Conservation (phyloP, 2,888 invertebrate species). For the Troides helena region DNA sequence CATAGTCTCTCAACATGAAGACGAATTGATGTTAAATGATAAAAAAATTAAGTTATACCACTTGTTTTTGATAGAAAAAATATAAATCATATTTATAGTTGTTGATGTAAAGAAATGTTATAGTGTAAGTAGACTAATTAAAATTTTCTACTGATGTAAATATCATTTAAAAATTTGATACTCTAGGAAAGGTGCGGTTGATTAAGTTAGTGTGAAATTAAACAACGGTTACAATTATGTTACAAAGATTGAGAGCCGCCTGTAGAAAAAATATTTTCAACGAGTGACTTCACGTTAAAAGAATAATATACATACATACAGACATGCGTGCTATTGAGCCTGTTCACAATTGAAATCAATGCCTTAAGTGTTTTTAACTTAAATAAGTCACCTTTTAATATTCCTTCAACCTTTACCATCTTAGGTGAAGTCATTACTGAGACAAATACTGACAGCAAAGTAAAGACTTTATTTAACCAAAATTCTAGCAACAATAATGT, state of each 20-base stretch:
- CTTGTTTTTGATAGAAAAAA: too few species aligned
- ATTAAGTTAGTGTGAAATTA: too few species aligned
- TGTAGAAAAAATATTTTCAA: constrained; percentile 54
- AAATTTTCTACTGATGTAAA: too few species aligned
- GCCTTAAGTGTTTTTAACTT: constrained; percentile 17
- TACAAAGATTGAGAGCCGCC: constrained; percentile 40
- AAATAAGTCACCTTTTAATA: neutral
- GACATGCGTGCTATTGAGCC: constrained; percentile 31
- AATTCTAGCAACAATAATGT: too few species aligned
- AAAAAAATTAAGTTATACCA: too few species aligned
- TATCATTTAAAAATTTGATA: too few species aligned
- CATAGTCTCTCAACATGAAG: too few species aligned
- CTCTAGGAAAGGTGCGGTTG: too few species aligned
- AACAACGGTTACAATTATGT: neutral
- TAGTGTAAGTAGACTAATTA: too few species aligned
- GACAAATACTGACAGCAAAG: neutral
- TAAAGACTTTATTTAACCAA: neutral
- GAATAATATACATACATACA: constrained; percentile 48
- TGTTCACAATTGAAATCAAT: constrained; percentile 15
- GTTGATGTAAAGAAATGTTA: too few species aligned
- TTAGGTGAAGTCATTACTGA: neutral
- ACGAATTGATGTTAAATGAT: too few species aligned
- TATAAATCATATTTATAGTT: too few species aligned
- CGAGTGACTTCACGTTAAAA: constrained; percentile 67
- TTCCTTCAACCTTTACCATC: neutral